Evolutionary conservation across 2,888 invertebrate genomes (phyloP).

Genomic region (Eulithis prunata): DNA sequence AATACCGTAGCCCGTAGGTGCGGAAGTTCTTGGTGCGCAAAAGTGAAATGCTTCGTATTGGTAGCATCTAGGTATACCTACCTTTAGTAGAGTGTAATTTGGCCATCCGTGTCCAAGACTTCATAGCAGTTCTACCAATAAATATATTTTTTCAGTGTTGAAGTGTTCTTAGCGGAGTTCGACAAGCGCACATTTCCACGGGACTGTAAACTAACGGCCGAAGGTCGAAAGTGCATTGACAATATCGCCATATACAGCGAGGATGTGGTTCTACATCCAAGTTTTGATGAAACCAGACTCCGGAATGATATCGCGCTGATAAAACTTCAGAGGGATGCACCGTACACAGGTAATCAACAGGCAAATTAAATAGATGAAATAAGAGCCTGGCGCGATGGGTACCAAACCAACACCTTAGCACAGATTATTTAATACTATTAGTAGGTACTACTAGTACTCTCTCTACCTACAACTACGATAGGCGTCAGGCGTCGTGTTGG

Average conservation of each 20-base stretch:
- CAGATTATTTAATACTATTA: no score
- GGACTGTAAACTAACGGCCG: conserved; percentile 63
- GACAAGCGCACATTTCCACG: conserved; percentile 73
- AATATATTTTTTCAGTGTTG: conserved; percentile 56
- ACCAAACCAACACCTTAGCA: no score
- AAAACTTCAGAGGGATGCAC: conserved; percentile 59
- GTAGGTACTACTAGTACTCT: no score
- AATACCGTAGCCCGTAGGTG: no score
- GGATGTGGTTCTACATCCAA: conserved; percentile 57
- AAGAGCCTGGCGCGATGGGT: no score
- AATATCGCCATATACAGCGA: conserved; percentile 65
- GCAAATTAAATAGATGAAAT: no score
- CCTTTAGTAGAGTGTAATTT: not conserved
- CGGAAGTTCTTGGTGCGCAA: no score
- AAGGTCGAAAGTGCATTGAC: conserved; percentile 63
- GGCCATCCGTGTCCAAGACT: not conserved
- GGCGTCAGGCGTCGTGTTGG: no score
- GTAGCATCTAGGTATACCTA: no score
- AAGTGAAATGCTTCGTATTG: no score
- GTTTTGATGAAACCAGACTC: conserved; percentile 62
- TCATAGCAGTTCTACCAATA: not conserved
- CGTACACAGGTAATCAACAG: conserved; percentile 64
- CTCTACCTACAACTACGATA: no score
- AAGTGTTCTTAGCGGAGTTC: conserved; percentile 69
- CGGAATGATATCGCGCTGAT: conserved; percentile 72